Evolutionary conservation across 64 coral and sea anemone species (phyloP), one percentile per base, ranked within the genome.

Genomic region (Astreopora myriophthalma): DNA sequence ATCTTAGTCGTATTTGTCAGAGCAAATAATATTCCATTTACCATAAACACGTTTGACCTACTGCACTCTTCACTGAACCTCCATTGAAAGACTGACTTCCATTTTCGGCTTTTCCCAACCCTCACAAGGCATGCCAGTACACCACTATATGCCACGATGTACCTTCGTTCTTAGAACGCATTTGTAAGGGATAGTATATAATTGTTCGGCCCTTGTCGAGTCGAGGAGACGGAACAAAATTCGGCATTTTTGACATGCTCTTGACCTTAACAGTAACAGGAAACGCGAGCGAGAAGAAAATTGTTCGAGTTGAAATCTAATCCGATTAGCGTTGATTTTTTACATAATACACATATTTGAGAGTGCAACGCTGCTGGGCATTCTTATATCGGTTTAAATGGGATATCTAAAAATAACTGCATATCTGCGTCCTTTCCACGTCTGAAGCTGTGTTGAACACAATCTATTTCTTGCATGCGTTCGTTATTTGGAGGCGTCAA

Each of bases 231-330:
- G 24, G 16, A 30, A 19, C 46, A 29, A 55, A 31, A 52, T 32
- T 28, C 5, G 13, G 20, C 30, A 83, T 37, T 62, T 24, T 83
- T 36, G 11, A 16, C 44, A 11, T 37, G 0, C 31, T 37, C 31
- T 83, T 83, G 79, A 83, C 79, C 79, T 64, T 57, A 78, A 46
- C 5, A 78, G 76, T 12, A 3, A 34, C 29, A 80, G 79, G 32
- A 83, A 73, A 62, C 8, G 29, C 79, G 11, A 12, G 37, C 11
- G 79, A 37, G 22, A n/a, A 64, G 34, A 36, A 33, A 38, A 64
- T 64, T 63, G 79, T 83, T 65, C 5, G 32, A 40, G 10, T 64
- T 62, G 51, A 16, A 60, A 73, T 73, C 16, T 36, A 64, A 83
- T 83, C 32, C 38, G 52, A 83, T 83, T 60, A 63, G 13, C 12